These are phyloP conservation scores for Laupala kohalensis DNA, from an alignment of 1,140 invertebrate genomes.

Conservation along the genomic window DNA sequence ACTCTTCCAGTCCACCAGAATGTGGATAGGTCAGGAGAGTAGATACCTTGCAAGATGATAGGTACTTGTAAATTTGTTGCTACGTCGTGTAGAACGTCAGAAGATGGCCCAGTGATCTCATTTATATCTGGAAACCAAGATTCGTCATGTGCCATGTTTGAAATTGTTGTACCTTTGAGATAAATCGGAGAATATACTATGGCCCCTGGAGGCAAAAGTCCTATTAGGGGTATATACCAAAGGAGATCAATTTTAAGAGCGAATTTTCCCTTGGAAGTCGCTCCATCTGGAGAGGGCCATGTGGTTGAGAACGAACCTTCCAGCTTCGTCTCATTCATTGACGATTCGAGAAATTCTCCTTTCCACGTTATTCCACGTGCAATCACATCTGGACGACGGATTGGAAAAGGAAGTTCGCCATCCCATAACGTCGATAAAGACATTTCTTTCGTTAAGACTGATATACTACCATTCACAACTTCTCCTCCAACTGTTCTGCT, in stretches of 20 bases:
- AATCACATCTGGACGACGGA: neutral
- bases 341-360: neutral
- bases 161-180: neutral
- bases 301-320: neutral
- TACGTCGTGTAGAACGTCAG: neutral
- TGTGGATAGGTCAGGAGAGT: neutral
- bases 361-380: neutral
- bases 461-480: neutral
- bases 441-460: no score
- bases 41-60: neutral
- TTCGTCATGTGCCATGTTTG: no score
- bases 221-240: neutral
- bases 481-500: neutral
- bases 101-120: no score
- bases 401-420: neutral
- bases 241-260: neutral
- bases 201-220: neutral
- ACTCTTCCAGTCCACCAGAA: neutral
- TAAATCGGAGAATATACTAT: neutral
- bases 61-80: neutral
- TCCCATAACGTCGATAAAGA: neutral
- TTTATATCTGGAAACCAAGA: no score
- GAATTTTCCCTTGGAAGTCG: neutral
- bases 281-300: neutral
- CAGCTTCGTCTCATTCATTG: neutral